These are phyloP conservation scores for Palythoa grandiflora DNA, from an alignment of 92 coral and sea anemone species.

Conservation along the genomic window DNA sequence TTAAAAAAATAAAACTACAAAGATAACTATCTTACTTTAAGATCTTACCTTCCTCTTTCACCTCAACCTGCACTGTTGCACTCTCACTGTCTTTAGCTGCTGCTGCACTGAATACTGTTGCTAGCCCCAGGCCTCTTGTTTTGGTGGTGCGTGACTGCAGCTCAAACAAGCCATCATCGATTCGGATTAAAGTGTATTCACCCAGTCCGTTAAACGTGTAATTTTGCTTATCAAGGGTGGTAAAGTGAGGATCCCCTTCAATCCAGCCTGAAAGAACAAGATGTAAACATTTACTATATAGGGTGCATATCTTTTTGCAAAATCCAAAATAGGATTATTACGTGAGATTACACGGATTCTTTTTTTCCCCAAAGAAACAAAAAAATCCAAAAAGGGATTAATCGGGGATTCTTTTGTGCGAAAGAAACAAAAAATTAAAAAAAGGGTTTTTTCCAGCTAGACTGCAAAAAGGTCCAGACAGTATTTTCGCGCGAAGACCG, in stretches of 20 bases:
- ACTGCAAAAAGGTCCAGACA: no score
- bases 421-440: no score
- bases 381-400: no score
- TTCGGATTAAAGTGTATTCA: conserved; percentile 73
- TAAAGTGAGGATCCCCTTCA: conserved; percentile 88
- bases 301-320: no score
- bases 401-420: no score
- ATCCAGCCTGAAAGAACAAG: conserved; percentile 57
- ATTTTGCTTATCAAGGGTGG: conserved; percentile 57
- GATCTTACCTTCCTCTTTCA: conserved; percentile 34
- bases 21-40: background rate
- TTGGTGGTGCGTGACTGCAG: conserved; percentile 82
- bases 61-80: conserved; percentile 60
- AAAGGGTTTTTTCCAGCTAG: no score
- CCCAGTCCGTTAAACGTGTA: conserved; percentile 92
- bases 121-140: conserved; percentile 68
- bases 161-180: conserved; percentile 74
- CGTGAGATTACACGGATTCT: no score
- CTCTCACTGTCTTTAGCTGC: conserved; percentile 61
- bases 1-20: no score
- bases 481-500: no score
- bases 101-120: conserved; percentile 74
- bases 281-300: background rate
- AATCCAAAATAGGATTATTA: no score
- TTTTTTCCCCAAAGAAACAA: no score